phyloP scores from a whole-genome alignment of 1,140 invertebrate species.

The Dysdera silvatica region DNA sequence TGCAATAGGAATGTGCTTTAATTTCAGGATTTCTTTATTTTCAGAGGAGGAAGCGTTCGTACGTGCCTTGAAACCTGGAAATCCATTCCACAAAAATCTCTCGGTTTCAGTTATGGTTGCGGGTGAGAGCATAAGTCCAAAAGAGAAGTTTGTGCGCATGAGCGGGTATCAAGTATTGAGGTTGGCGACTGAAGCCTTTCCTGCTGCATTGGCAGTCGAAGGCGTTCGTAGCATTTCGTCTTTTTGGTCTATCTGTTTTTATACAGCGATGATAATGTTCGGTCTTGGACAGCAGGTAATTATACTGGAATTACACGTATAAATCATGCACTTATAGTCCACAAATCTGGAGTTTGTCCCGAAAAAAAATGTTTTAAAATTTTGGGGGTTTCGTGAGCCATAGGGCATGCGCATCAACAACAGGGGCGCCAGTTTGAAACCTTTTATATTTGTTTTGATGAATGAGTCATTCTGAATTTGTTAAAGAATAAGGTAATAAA shows the following conservation, averaged over 20 bases:
- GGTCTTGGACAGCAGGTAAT: constrained; percentile 69
- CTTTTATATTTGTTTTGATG: too few species aligned
- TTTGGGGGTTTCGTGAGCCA: not conserved
- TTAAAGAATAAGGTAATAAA: too few species aligned
- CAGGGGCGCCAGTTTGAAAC: too few species aligned
- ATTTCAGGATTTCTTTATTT: constrained; percentile 37
- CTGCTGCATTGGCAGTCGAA: constrained; percentile 65
- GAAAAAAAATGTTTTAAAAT: not conserved
- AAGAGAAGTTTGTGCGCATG: not conserved
- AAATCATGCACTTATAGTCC: not conserved
- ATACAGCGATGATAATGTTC: constrained; percentile 73
- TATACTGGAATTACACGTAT: not conserved
- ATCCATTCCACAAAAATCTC: constrained; percentile 39
- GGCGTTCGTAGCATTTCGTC: constrained; percentile 58
- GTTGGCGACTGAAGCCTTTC: constrained; percentile 73
- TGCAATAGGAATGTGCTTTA: not conserved
- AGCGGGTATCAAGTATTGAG: constrained; percentile 57
- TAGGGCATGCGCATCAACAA: too few species aligned
- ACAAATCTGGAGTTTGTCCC: not conserved
- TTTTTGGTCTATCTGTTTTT: constrained; percentile 79
- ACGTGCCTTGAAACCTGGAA: constrained; percentile 53
- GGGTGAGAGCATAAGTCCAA: constrained; percentile 26
- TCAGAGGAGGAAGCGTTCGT: constrained; percentile 65
- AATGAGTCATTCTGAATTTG: too few species aligned
- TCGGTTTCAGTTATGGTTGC: constrained; percentile 27